A percentile compares a stretch with the other conserved stretches of the same genome.
Conservation (phyloP, 2,888 invertebrate species). For the Laspeyria flexula region DNA sequence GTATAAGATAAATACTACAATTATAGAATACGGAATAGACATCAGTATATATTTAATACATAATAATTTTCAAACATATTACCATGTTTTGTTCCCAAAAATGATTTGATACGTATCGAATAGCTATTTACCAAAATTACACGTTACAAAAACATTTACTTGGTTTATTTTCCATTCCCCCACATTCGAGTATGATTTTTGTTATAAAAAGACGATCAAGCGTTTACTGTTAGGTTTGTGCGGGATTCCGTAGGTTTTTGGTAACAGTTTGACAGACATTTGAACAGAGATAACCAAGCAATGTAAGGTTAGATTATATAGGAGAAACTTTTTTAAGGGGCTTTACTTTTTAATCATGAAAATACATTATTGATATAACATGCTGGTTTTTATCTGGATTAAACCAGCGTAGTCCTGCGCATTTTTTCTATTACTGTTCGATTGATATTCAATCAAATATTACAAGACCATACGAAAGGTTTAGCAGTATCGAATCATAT, state of each 20-base stretch:
- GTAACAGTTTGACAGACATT: not conserved
- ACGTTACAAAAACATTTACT: constrained; percentile 74
- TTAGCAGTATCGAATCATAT: no score
- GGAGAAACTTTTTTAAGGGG: no score
- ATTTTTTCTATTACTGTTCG: no score
- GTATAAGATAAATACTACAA: constrained; percentile 19
- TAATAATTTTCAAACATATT: constrained; percentile 54
- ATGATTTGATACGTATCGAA: constrained; percentile 81
- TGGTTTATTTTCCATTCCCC: constrained; percentile 79
- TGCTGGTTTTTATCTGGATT: no score
- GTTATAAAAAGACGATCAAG: constrained; percentile 62
- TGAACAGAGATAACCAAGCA: no score
- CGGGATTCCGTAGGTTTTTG: constrained; percentile 48
- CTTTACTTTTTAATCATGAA: no score
- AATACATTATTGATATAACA: no score
- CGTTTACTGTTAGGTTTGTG: constrained; percentile 28
- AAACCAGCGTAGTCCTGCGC: no score
- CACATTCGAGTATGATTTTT: constrained; percentile 76
- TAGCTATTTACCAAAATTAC: constrained; percentile 83
- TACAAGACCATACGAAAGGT: no score
- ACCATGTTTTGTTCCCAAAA: constrained; percentile 73
- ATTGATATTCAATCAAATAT: no score
- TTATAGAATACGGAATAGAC: constrained; percentile 21
- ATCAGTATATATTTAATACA: constrained; percentile 38
- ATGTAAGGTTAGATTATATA: no score